Evolutionary conservation across 2,113 vertebrate species (phyloP).

Genomic region (Caracal caracal): DNA sequence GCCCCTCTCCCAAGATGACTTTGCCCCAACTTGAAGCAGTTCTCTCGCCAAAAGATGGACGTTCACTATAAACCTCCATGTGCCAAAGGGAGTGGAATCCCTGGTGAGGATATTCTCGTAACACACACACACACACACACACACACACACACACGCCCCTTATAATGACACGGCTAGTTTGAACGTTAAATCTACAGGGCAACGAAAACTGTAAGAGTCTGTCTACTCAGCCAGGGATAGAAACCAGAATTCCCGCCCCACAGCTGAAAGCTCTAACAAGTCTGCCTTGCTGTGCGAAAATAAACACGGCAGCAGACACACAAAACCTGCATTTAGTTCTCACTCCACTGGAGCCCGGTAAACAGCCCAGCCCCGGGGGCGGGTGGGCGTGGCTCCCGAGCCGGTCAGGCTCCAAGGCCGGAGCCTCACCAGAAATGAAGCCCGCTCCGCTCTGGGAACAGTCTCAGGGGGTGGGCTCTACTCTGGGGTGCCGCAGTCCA

Average conservation of each 20-base stretch:
- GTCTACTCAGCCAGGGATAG: background rate
- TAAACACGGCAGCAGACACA: conserved; percentile 64
- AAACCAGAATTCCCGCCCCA: conserved; percentile 13
- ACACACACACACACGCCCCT: background rate
- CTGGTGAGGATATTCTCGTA: background rate
- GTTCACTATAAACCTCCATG: background rate
- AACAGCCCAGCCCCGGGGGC: conserved; percentile 47
- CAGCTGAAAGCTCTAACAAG: conserved; percentile 37
- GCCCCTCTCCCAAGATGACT: background rate
- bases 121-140: background rate
- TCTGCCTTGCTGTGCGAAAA: conserved; percentile 69
- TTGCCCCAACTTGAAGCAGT: background rate
- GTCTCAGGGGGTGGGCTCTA: background rate
- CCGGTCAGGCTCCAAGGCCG: background rate
- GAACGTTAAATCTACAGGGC: background rate
- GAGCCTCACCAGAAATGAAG: background rate
- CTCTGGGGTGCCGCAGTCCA: background rate
- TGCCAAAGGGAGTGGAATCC: background rate
- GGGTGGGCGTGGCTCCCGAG: background rate
- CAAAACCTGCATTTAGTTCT: conserved; percentile 73
- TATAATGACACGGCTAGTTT: background rate
- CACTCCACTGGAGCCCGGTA: conserved; percentile 39
- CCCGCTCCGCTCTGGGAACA: background rate
- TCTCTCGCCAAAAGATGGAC: background rate
- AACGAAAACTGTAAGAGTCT: background rate